phyloP scores from a whole-genome alignment of 2,888 invertebrate genomes.

The Podabrus alpinus region DNA sequence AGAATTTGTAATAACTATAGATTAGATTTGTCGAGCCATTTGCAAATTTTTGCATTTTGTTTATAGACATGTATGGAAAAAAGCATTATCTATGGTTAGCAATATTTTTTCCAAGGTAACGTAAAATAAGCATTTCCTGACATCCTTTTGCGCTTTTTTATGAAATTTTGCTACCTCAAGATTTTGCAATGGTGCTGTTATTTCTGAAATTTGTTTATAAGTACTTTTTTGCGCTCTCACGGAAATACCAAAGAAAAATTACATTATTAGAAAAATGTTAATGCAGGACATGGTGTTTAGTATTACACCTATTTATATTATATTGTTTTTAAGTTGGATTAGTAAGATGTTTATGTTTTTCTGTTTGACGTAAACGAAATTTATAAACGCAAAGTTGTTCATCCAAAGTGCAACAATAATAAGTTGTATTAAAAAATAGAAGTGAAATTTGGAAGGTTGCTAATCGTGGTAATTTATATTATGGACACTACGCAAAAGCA shows the following conservation, averaged over 20 bases:
- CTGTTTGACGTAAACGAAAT: neutral
- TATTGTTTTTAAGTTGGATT: neutral
- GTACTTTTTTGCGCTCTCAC: constrained; percentile 2
- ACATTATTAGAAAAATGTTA: neutral
- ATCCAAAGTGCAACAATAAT: neutral
- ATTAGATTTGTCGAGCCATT: neutral
- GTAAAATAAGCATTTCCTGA: neutral
- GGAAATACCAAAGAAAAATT: neutral
- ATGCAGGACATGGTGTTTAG: constrained; percentile 4
- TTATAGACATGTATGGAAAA: neutral
- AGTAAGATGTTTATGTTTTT: neutral
- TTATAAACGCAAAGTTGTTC: neutral
- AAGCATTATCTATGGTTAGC: neutral
- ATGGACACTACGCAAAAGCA: constrained; percentile 18
- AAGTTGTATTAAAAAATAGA: neutral
- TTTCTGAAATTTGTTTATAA: neutral
- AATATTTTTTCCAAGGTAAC: neutral
- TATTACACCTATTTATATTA: neutral
- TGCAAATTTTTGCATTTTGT: neutral
- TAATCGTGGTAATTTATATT: constrained; percentile 1
- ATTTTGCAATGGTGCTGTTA: neutral
- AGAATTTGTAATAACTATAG: constrained; percentile 14
- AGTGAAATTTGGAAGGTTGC: neutral
- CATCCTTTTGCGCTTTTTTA: neutral
- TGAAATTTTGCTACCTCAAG: neutral